Base-by-base conservation (phyloP, 2,113 vertebrate species). In the Actinemys pallida region DNA sequence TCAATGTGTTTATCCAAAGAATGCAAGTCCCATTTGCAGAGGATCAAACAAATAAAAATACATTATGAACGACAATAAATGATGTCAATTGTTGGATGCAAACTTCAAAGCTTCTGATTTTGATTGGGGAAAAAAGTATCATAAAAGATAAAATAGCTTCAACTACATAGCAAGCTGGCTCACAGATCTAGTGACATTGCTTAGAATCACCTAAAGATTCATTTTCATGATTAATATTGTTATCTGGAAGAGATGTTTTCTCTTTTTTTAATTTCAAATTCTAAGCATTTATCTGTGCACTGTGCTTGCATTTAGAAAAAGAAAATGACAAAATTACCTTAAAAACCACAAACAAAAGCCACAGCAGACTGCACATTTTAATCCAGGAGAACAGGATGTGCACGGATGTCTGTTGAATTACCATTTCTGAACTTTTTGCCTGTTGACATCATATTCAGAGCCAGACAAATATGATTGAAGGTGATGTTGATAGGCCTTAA, bases 71-170 rank as follows among this genome's bases (percentile, higher is more conserved):
- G 11, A 47, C 42, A 78, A 47, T 78, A 78, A 78, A 47, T 47
- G 42, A 78, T 78, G 94, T 22, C 57, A 35, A 24, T 92, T 54
- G 42, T 83, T 91, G 3, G 5, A 42, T 50, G 6, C 2, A 27
- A 50, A 54, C 17, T 79, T 11, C 14, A 75, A 54, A 20, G 59
- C 90, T 91, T 39, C 16, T 90, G 10, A 0, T 57, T 95, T 91
- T 87, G 24, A 8, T 54, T 93, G 19, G 7, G 72, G 93, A 81
- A 75, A 78, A 19, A 3, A 8, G 39, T 49, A 59, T 0, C 5
- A 88, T 47, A 47, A 27, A 78, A 45, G 39, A 75, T 59, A 14
- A 86, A 86, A 92, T 76, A 93, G 35, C 20, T 89, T 80, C 42
- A 16, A n/a, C 19, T 82, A 49, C 0, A 14, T 45, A 17, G 87